phyloP scores from a whole-genome alignment of 1,140 invertebrate species.

The Drosophila miranda region DNA sequence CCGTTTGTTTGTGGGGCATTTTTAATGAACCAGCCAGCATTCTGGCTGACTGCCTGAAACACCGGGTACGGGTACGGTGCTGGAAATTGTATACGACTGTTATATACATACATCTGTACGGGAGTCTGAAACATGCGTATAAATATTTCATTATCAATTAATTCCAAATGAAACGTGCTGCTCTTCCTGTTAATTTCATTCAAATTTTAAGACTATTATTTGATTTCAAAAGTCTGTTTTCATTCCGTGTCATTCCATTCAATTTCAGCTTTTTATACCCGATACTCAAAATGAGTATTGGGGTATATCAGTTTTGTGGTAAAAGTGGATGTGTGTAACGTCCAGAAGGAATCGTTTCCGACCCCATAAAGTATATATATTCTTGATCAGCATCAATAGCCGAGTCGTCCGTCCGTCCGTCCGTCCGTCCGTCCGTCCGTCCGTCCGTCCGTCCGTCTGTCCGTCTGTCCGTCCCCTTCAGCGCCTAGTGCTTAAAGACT shows the following conservation, averaged over 20 bases:
- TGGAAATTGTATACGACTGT: constrained; percentile 4
- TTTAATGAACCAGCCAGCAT: constrained; percentile 19
- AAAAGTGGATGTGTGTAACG: too few species aligned
- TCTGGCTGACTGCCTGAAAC: background rate
- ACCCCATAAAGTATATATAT: too few species aligned
- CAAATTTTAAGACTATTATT: background rate
- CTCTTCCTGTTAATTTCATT: background rate
- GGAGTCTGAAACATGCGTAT: background rate
- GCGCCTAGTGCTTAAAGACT: too few species aligned
- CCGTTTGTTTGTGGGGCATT: constrained; percentile 3
- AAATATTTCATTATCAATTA: constrained; percentile 15
- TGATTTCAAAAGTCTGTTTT: background rate
- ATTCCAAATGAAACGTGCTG: background rate
- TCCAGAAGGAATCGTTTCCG: too few species aligned
- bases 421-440: too few species aligned
- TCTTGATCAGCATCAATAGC: too few species aligned
- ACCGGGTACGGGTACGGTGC: background rate
- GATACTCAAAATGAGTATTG: too few species aligned
- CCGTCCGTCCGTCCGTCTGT: too few species aligned
- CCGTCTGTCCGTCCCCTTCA: too few species aligned
- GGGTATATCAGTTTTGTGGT: too few species aligned
- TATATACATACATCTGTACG: constrained; percentile 13
- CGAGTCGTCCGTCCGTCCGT: too few species aligned
- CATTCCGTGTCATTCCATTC: background rate
- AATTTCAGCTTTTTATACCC: background rate